Percentiles rank a stretch among this genome's conserved stretches.
These are phyloP conservation scores for Magallana nippona DNA, from an alignment of 2,888 invertebrate species.

Conservation along the genomic window DNA sequence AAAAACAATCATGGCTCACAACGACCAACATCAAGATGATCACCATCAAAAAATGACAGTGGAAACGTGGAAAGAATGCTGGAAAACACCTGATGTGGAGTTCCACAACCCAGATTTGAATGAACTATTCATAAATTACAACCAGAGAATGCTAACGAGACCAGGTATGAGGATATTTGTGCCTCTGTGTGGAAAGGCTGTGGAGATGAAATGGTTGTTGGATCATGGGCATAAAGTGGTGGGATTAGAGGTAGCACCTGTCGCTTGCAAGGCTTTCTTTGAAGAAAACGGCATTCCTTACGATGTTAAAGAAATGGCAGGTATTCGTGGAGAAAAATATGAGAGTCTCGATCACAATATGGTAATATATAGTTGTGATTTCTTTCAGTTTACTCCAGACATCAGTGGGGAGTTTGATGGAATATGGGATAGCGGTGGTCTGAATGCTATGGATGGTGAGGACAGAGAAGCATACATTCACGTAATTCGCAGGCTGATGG, in stretches of 20 bases:
- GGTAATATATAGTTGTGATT: constrained; percentile 45
- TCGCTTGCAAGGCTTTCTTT: constrained; percentile 51
- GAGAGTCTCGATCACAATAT: constrained; percentile 33
- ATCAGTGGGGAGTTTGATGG: constrained; percentile 43
- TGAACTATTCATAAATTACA: constrained; percentile 45
- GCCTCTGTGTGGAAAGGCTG: constrained; percentile 56
- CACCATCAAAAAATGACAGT: constrained; percentile 30
- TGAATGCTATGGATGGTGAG: constrained; percentile 38
- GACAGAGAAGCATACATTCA: constrained; percentile 42
- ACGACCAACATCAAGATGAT: not conserved
- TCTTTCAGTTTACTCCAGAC: constrained; percentile 34
- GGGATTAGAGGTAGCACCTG: constrained; percentile 51
- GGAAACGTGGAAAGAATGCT: constrained; percentile 20
- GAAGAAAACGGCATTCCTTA: constrained; percentile 50
- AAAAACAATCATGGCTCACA: no score
- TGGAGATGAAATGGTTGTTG: constrained; percentile 54
- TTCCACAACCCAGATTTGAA: constrained; percentile 31
- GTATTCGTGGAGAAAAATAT: constrained; percentile 46
- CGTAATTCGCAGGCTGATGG: constrained; percentile 39
- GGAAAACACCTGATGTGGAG: constrained; percentile 17
- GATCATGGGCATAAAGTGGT: constrained; percentile 52
- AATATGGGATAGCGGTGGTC: constrained; percentile 46
- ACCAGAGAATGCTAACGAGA: constrained; percentile 36
- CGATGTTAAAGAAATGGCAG: constrained; percentile 16
- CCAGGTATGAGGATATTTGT: constrained; percentile 49